phyloP scores from a whole-genome alignment of 2,888 invertebrate species.

The Nezara viridula region DNA sequence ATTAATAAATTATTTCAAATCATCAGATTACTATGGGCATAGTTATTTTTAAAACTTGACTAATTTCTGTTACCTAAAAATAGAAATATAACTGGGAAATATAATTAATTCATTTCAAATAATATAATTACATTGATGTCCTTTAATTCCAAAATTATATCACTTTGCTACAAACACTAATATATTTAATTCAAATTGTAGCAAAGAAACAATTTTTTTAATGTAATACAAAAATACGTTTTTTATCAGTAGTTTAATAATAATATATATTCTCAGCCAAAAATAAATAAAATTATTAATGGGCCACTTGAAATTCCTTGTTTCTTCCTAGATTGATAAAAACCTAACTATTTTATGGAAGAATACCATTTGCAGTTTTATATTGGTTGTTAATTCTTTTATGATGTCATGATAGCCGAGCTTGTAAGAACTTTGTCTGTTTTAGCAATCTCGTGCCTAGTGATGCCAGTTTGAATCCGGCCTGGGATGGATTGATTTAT shows the following conservation, averaged over 20 bases:
- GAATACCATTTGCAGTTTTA: not conserved
- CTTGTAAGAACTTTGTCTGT: too few species aligned
- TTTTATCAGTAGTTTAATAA: not conserved
- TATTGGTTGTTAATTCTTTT: not conserved
- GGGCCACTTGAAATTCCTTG: not conserved
- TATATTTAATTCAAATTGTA: not conserved
- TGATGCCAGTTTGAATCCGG: too few species aligned
- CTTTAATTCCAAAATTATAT: not conserved
- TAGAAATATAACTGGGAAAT: too few species aligned
- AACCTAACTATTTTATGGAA: too few species aligned
- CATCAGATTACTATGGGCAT: not conserved
- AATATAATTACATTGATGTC: not conserved
- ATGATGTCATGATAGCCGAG: too few species aligned
- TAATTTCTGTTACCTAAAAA: too few species aligned
- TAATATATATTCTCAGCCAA: not conserved
- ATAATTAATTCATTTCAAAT: not conserved
- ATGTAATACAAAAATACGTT: constrained; percentile 35
- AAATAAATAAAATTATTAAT: not conserved
- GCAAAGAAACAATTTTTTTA: not conserved
- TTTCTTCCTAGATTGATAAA: not conserved
- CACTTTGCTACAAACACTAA: not conserved
- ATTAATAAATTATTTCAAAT: too few species aligned
- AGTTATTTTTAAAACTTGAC: not conserved
- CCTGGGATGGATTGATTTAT: too few species aligned
- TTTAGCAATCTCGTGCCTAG: too few species aligned